phyloP scores from a whole-genome alignment of 2,888 invertebrate species.

The Lasioglossum figueresi region DNA sequence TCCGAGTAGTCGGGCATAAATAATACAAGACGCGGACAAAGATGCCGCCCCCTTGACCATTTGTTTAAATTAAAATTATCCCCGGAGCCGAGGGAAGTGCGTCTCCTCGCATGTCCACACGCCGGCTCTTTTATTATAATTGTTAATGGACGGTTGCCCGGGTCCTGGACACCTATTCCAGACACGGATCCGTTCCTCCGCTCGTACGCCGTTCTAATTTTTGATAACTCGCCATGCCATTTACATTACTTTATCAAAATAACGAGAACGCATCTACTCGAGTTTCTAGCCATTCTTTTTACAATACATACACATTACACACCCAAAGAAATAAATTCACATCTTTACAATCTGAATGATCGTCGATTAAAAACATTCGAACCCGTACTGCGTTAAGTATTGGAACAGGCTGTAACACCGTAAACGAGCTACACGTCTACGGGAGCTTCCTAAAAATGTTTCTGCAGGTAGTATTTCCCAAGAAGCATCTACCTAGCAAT shows the following conservation, averaged over 20 bases:
- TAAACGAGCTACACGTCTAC: background rate
- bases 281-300: background rate
- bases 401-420: background rate
- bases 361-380: too few relatives aligned
- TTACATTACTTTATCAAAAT: background rate
- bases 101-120: conserved; percentile 47
- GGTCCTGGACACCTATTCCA: conserved; percentile 34
- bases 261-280: background rate
- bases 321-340: too few relatives aligned
- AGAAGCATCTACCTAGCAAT: background rate
- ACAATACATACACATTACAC: background rate
- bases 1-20: conserved; percentile 82
- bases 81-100: conserved; percentile 50
- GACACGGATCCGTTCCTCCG: background rate
- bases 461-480: background rate
- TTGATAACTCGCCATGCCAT: too few relatives aligned
- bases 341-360: too few relatives aligned
- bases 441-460: background rate
- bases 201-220: background rate
- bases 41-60: conserved; percentile 83
- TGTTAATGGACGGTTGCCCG: conserved; percentile 77
- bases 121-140: conserved; percentile 79
- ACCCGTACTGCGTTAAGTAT: background rate
- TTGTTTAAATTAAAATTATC: conserved; percentile 84
- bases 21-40: conserved; percentile 84